phyloP scores from a whole-genome alignment of 2,888 invertebrate species.

The Pterobdella sp. region DNA sequence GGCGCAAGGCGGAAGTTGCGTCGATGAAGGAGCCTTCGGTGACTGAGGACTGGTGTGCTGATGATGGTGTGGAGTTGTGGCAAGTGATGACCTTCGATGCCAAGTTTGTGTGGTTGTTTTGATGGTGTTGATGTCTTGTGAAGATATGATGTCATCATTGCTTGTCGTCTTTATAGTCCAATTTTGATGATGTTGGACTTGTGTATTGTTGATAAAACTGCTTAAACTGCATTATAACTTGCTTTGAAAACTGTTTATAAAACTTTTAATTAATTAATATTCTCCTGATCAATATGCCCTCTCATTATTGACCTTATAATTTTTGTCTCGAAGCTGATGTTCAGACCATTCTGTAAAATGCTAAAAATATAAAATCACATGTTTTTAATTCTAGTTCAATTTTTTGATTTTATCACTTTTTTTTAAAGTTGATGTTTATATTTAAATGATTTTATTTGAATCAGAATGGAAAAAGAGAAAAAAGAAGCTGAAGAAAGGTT shows the following conservation, averaged over 20 bases:
- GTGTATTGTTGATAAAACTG: not conserved
- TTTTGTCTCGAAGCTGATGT: too few relatives aligned
- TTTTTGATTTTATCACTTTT: too few relatives aligned
- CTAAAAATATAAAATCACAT: too few relatives aligned
- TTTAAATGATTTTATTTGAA: not conserved
- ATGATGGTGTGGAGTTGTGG: conserved; percentile 89
- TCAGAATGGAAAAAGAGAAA: conserved; percentile 8
- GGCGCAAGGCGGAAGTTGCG: conserved; percentile 80
- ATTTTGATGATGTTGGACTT: not conserved
- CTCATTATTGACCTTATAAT: too few relatives aligned
- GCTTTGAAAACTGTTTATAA: too few relatives aligned
- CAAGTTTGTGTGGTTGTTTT: conserved; percentile 41
- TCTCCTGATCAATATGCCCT: too few relatives aligned
- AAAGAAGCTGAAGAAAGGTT: not conserved
- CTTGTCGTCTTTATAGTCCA: not conserved
- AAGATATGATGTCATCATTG: too few relatives aligned
- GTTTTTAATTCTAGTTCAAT: too few relatives aligned
- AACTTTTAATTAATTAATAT: too few relatives aligned
- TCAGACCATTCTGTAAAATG: too few relatives aligned
- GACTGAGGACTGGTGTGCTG: conserved; percentile 89
- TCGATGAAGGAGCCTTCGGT: conserved; percentile 89
- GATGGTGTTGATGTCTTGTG: not conserved
- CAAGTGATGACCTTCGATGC: conserved; percentile 64
- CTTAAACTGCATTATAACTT: not conserved
- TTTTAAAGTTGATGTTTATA: not conserved